phyloP scores from a whole-genome alignment of 2,888 invertebrate species.

The Mimas tiliae region DNA sequence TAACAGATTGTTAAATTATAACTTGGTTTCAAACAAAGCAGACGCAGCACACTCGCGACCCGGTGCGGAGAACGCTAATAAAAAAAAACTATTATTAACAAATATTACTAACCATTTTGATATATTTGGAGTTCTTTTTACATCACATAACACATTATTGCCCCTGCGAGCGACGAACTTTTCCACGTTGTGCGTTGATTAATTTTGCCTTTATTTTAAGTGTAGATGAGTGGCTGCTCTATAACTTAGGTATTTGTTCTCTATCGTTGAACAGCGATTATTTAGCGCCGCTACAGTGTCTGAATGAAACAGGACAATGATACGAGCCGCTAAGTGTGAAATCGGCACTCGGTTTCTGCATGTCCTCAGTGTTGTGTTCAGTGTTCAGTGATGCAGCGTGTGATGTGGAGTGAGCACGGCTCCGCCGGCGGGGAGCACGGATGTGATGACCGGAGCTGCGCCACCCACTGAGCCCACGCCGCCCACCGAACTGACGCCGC shows the following conservation, averaged over 20 bases:
- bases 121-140: neutral
- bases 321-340: no score
- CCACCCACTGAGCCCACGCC: slow-evolving; percentile 51
- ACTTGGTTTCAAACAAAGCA: neutral
- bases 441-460: slow-evolving; percentile 68
- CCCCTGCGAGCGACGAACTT: neutral
- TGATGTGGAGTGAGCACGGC: slow-evolving; percentile 78
- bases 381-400: slow-evolving; percentile 61
- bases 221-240: neutral
- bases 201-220: neutral
- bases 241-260: neutral
- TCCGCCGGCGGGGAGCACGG: slow-evolving; percentile 71
- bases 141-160: neutral
- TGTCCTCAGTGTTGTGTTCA: neutral
- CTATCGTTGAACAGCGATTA: no score
- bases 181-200: neutral
- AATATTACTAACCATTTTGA: slow-evolving; percentile 13
- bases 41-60: neutral
- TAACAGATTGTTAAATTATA: neutral
- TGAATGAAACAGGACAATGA: no score
- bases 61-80: neutral
- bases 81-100: slow-evolving; percentile 21
- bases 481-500: slow-evolving; percentile 57
- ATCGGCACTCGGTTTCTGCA: no score
- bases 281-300: no score